Evolutionary conservation across 2,888 invertebrate genomes (phyloP).

Genomic region (Limnephilus marmoratus): DNA sequence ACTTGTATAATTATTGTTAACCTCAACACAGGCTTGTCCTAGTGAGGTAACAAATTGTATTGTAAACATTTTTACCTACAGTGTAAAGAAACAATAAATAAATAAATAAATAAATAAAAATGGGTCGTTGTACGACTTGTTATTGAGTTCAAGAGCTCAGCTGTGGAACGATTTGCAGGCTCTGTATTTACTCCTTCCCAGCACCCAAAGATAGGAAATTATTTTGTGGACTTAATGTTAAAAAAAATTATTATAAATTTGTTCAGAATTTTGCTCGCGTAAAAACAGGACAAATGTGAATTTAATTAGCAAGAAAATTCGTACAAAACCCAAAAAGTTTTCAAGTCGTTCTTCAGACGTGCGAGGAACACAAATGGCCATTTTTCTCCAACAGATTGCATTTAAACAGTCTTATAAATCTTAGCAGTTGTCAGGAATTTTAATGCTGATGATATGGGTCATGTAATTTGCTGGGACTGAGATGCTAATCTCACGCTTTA

Average conservation of each 20-base stretch:
- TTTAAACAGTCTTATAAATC: not conserved
- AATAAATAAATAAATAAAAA: too few relatives aligned
- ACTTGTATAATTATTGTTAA: too few relatives aligned
- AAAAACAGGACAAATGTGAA: not conserved
- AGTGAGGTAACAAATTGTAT: too few relatives aligned
- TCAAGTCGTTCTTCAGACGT: not conserved
- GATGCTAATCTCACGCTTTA: conserved; percentile 50
- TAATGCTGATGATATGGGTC: not conserved
- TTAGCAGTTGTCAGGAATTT: not conserved
- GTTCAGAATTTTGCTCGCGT: not conserved
- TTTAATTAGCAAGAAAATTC: not conserved
- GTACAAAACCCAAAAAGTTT: not conserved
- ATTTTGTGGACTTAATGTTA: too few relatives aligned
- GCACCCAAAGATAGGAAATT: too few relatives aligned
- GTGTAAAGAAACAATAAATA: too few relatives aligned
- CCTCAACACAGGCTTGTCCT: too few relatives aligned
- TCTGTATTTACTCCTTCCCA: too few relatives aligned
- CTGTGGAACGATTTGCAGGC: too few relatives aligned
- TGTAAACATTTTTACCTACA: too few relatives aligned
- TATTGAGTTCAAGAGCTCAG: too few relatives aligned
- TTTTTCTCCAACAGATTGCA: not conserved
- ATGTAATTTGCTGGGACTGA: conserved; percentile 35
- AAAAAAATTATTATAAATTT: not conserved
- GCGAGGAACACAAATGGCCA: not conserved
- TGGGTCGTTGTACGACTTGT: too few relatives aligned